These are phyloP conservation scores for Rhipidura dahli DNA, from an alignment of 2,113 vertebrate species.

Conservation along the genomic window DNA sequence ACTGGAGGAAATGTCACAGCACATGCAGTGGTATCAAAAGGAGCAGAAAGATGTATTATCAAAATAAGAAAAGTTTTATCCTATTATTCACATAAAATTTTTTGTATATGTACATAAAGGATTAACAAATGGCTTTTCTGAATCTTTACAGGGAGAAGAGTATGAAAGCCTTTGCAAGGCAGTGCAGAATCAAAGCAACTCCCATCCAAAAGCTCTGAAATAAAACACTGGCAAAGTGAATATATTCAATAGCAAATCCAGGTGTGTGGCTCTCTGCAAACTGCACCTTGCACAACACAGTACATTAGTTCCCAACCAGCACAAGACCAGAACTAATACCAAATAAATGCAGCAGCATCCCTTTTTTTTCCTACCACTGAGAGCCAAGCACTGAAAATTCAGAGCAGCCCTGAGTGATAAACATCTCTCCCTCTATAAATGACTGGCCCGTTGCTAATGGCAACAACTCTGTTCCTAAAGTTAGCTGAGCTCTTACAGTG, in stretches of 20 bases:
- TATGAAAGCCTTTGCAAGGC: not conserved
- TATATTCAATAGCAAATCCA: not conserved
- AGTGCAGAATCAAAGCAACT: not conserved
- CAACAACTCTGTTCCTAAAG: slow-evolving; percentile 58
- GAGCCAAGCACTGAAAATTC: slow-evolving; percentile 23
- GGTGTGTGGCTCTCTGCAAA: not conserved
- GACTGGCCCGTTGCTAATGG: slow-evolving; percentile 43
- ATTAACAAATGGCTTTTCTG: not conserved
- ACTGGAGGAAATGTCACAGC: not conserved
- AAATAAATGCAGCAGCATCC: not conserved
- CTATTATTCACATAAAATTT: not conserved
- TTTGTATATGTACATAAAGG: not conserved
- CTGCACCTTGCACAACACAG: not conserved
- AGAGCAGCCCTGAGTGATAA: slow-evolving; percentile 23
- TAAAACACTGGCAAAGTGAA: not conserved
- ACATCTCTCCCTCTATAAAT: slow-evolving; percentile 40
- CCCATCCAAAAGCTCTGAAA: not conserved
- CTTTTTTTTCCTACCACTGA: not conserved
- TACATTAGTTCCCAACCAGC: not conserved
- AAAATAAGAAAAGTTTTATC: not conserved
- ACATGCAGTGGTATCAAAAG: not conserved
- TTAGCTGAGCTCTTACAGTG: slow-evolving; percentile 26
- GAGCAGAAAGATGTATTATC: not conserved
- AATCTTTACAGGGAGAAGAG: not conserved
- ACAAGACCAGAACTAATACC: not conserved